Evolutionary conservation across 2,113 vertebrate genomes (phyloP).

Genomic region (Prionailurus viverrinus): DNA sequence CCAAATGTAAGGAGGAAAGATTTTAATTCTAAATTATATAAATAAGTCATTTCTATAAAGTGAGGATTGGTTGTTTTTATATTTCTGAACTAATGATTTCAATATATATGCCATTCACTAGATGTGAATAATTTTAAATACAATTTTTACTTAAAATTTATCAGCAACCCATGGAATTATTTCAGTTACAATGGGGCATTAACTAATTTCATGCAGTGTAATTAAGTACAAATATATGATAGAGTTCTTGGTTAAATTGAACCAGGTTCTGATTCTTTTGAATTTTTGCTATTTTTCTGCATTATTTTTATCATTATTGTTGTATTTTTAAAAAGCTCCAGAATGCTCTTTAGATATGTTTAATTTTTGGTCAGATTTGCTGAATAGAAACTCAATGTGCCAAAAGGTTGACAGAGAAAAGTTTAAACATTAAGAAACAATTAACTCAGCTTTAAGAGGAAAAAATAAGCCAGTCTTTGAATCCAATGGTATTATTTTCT

Average conservation of each 20-base stretch:
- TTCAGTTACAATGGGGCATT: not conserved
- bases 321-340: slow-evolving; percentile 31
- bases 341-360: slow-evolving; percentile 17
- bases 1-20: not conserved
- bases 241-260: not conserved
- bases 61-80: slow-evolving; percentile 20
- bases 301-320: not conserved
- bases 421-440: not conserved
- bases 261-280: slow-evolving; percentile 19
- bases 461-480: slow-evolving; percentile 35
- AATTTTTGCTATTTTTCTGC: slow-evolving; percentile 12
- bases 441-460: not conserved
- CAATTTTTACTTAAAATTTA: slow-evolving; percentile 46
- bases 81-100: slow-evolving; percentile 54
- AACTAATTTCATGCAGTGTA: not conserved
- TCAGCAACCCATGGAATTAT: slow-evolving; percentile 3
- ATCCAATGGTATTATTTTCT: not conserved
- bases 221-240: not conserved
- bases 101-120: slow-evolving; percentile 37
- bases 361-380: not conserved
- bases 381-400: not conserved
- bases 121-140: slow-evolving; percentile 46
- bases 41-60: slow-evolving; percentile 41
- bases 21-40: slow-evolving; percentile 66
- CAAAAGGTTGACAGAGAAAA: slow-evolving; percentile 38